Conservation (phyloP, 2,113 vertebrate species). For the Myotis brandtii region DNA sequence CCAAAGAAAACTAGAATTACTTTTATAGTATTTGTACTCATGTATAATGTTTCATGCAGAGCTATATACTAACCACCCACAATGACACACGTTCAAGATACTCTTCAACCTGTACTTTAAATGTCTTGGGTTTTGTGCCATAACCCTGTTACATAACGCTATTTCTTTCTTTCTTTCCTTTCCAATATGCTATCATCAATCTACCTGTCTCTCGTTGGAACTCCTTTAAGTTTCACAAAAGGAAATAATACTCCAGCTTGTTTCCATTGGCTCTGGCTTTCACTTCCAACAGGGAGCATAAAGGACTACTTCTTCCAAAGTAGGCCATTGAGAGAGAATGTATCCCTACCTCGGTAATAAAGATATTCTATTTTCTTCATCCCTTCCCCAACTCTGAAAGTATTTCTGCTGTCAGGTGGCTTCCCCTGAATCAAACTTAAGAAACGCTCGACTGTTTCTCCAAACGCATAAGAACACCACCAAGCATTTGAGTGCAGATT, state of each 20-base stretch:
- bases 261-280: constrained; percentile 68
- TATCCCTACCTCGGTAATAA: constrained; percentile 61
- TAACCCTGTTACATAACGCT: constrained; percentile 52
- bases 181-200: constrained; percentile 72
- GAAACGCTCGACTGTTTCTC: constrained; percentile 57
- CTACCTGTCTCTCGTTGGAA: constrained; percentile 62
- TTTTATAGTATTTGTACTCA: background rate
- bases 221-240: constrained; percentile 69
- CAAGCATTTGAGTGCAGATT: background rate
- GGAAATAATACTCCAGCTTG: constrained; percentile 67
- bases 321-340: constrained; percentile 56
- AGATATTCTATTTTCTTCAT: constrained; percentile 67
- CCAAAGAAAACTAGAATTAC: constrained; percentile 40
- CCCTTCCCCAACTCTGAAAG: background rate
- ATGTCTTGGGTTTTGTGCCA: constrained; percentile 43
- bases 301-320: constrained; percentile 62
- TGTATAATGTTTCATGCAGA: background rate
- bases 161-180: constrained; percentile 71
- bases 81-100: constrained; percentile 1
- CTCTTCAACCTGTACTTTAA: constrained; percentile 55
- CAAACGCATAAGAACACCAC: constrained; percentile 54
- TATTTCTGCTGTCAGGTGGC: constrained; percentile 62
- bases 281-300: constrained; percentile 75
- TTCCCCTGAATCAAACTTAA: constrained; percentile 72
- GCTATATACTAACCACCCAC: constrained; percentile 35